These are phyloP conservation scores for Acomys russatus DNA, from an alignment of 2,797 vertebrate species.

Conservation along the genomic window DNA sequence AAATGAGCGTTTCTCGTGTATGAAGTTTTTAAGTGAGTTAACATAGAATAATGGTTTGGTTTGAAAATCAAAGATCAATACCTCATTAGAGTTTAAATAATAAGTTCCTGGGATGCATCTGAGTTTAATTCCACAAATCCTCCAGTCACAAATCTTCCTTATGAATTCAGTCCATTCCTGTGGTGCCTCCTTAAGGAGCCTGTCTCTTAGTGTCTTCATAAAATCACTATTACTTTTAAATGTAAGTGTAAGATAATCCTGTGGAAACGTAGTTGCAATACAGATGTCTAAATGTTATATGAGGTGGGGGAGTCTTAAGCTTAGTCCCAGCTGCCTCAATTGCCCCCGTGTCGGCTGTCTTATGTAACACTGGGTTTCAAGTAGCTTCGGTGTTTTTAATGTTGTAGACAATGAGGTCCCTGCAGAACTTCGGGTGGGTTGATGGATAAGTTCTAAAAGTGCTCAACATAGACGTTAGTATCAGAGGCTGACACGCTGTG, in stretches of 20 bases:
- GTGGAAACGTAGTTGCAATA: background rate
- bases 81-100: conserved; percentile 69
- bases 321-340: background rate
- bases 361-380: background rate
- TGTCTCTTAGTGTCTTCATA: background rate
- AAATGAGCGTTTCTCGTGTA: conserved; percentile 16
- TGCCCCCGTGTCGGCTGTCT: rapidly evolving
- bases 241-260: conserved; percentile 35
- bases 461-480: background rate
- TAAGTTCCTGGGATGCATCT: conserved; percentile 45
- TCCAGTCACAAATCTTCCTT: conserved; percentile 8
- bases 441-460: background rate
- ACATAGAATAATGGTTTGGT: background rate
- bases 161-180: conserved; percentile 2
- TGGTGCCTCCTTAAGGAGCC: conserved; percentile 35
- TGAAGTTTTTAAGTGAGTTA: conserved; percentile 69
- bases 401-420: background rate
- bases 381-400: background rate
- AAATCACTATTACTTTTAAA: conserved; percentile 14
- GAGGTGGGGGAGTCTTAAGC: background rate
- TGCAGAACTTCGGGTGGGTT: background rate
- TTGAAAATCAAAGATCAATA: conserved; percentile 53
- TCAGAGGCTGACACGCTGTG: background rate
- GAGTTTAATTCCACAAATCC: background rate
- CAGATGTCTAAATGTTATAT: background rate